Conservation (phyloP, 2,888 invertebrate genomes). For the Eugnorisma glareosa region DNA sequence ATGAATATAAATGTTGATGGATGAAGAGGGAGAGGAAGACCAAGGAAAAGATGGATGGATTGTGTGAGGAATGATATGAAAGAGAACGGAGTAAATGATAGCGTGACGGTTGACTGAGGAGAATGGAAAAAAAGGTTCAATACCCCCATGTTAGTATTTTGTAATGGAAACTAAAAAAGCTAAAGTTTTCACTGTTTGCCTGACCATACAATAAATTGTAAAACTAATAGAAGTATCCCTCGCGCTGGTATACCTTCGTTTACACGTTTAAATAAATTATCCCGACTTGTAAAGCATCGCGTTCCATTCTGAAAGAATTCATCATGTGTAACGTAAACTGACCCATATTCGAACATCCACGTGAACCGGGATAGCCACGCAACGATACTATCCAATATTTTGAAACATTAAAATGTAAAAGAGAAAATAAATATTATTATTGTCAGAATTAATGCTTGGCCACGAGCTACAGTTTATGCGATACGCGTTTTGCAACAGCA, state of each 20-base stretch:
- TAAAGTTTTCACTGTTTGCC: background rate
- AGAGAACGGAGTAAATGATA: too few species aligned
- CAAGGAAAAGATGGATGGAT: too few species aligned
- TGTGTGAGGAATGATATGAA: too few species aligned
- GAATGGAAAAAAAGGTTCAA: too few species aligned
- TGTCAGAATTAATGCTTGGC: background rate
- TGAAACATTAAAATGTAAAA: slow-evolving; percentile 51
- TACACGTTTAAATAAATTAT: slow-evolving; percentile 66
- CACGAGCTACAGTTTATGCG: background rate
- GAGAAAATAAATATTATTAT: slow-evolving; percentile 26
- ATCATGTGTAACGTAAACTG: slow-evolving; percentile 64
- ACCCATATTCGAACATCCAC: slow-evolving; percentile 51
- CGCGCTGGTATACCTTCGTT: slow-evolving; percentile 45
- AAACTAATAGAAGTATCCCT: slow-evolving; percentile 62
- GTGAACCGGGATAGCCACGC: slow-evolving; percentile 13
- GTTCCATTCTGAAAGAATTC: slow-evolving; percentile 64
- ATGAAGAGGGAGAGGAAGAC: too few species aligned
- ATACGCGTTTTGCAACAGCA: background rate
- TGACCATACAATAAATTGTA: slow-evolving; percentile 10
- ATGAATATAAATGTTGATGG: too few species aligned
- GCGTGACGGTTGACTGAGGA: too few species aligned
- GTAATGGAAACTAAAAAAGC: background rate
- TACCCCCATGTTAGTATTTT: background rate
- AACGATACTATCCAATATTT: slow-evolving; percentile 55
- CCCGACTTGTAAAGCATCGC: slow-evolving; percentile 54